Evolutionary conservation across 2,113 vertebrate species (phyloP).

Genomic region (Otus sunia): DNA sequence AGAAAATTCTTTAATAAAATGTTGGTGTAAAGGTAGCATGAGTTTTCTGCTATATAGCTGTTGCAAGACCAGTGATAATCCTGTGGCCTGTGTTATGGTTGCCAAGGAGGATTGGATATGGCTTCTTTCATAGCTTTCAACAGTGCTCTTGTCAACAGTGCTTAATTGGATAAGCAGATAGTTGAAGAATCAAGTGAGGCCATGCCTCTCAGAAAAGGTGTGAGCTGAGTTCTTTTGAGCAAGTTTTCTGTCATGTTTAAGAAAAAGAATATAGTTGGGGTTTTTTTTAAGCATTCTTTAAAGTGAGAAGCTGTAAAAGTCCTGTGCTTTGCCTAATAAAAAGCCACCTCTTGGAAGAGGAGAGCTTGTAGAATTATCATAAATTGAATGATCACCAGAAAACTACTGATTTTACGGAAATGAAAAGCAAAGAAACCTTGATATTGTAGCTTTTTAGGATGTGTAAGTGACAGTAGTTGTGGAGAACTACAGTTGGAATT

Average conservation of each 20-base stretch:
- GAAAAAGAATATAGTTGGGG: neutral
- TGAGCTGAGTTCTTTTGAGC: neutral
- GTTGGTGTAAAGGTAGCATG: neutral
- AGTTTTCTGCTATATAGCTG: neutral
- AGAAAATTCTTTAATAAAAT: neutral
- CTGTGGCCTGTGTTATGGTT: neutral
- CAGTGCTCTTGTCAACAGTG: neutral
- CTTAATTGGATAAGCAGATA: slow-evolving; percentile 23
- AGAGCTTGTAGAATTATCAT: neutral
- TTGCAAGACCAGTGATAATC: slow-evolving; percentile 3
- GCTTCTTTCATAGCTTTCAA: neutral
- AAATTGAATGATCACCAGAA: neutral
- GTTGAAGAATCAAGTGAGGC: neutral
- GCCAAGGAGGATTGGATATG: neutral
- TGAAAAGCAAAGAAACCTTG: neutral
- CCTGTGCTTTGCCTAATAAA: neutral
- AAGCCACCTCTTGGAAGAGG: neutral
- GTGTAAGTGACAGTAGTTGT: neutral
- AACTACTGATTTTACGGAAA: neutral
- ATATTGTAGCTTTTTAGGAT: neutral
- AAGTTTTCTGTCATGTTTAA: neutral
- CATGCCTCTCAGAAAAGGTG: neutral
- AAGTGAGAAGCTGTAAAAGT: neutral
- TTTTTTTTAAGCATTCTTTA: neutral
- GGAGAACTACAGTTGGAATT: neutral